Percentiles rank a stretch among this genome's conserved stretches.
Conservation (phyloP, 2,888 invertebrate species). For the Lymantria monacha region DNA sequence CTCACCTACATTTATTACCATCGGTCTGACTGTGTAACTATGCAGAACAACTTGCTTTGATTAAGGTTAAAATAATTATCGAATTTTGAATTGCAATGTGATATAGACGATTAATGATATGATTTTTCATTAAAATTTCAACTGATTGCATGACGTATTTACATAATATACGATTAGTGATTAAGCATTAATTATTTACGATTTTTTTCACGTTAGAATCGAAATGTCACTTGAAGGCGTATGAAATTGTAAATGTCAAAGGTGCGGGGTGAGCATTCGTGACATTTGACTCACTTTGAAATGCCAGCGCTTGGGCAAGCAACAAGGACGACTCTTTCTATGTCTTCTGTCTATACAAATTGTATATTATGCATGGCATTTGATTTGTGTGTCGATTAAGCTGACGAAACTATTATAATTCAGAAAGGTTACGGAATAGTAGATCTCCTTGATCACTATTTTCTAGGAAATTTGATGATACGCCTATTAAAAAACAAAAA, state of each 20-base stretch:
- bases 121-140: background rate
- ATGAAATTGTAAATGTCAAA: constrained; percentile 63
- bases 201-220: constrained; percentile 48
- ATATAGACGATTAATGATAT: background rate
- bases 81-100: background rate
- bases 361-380: constrained; percentile 75
- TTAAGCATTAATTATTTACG: constrained; percentile 30
- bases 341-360: constrained; percentile 67
- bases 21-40: too few species aligned
- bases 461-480: constrained; percentile 55
- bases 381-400: constrained; percentile 63
- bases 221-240: constrained; percentile 64
- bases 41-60: background rate
- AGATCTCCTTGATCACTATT: constrained; percentile 67
- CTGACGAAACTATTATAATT: constrained; percentile 74
- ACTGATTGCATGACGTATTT: constrained; percentile 3
- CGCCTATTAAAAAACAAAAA: constrained; percentile 34
- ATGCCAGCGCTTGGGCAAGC: constrained; percentile 80
- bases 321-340: constrained; percentile 80
- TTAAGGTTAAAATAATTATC: background rate
- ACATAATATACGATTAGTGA: constrained; percentile 15
- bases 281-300: constrained; percentile 77
- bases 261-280: constrained; percentile 69
- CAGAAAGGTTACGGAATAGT: constrained; percentile 70
- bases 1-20: background rate